Percentiles rank a stretch among this genome's conserved stretches.
These are phyloP conservation scores for Ciconia boyciana DNA, from an alignment of 2,113 vertebrate species.

Conservation along the genomic window DNA sequence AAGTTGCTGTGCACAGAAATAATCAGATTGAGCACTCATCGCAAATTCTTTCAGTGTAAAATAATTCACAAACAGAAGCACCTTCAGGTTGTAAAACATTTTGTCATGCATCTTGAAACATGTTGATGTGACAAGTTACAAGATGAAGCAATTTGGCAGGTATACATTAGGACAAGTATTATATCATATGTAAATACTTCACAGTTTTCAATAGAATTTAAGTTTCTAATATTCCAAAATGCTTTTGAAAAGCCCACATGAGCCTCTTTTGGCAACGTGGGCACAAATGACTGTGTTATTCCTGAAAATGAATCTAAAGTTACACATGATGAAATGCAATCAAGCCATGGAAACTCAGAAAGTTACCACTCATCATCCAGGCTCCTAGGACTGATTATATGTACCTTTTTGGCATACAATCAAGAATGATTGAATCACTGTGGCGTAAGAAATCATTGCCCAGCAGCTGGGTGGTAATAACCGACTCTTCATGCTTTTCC, in stretches of 20 bases:
- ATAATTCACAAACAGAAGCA: conserved; percentile 50
- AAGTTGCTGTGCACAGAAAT: not conserved
- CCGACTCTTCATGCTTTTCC: not conserved
- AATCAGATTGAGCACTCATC: not conserved
- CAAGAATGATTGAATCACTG: not conserved
- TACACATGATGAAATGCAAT: not conserved
- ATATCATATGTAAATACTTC: not conserved
- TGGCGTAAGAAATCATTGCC: not conserved
- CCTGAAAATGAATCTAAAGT: not conserved
- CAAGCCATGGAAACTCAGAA: not conserved
- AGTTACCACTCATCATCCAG: not conserved
- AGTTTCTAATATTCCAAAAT: not conserved
- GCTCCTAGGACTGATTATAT: not conserved
- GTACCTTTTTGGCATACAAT: not conserved
- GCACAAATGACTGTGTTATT: not conserved
- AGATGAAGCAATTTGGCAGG: conserved; percentile 34
- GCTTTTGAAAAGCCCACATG: not conserved
- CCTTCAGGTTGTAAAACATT: conserved; percentile 44
- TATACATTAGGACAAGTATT: conserved; percentile 13
- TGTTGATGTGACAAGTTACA: conserved; percentile 24
- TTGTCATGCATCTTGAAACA: conserved; percentile 34
- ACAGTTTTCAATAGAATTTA: not conserved
- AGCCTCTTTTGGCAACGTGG: not conserved
- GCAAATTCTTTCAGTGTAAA: conserved; percentile 17
- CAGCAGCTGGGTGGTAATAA: conserved; percentile 6